Evolutionary conservation across 2,797 vertebrate genomes (phyloP).

Genomic region (Vespertilio murinus): DNA sequence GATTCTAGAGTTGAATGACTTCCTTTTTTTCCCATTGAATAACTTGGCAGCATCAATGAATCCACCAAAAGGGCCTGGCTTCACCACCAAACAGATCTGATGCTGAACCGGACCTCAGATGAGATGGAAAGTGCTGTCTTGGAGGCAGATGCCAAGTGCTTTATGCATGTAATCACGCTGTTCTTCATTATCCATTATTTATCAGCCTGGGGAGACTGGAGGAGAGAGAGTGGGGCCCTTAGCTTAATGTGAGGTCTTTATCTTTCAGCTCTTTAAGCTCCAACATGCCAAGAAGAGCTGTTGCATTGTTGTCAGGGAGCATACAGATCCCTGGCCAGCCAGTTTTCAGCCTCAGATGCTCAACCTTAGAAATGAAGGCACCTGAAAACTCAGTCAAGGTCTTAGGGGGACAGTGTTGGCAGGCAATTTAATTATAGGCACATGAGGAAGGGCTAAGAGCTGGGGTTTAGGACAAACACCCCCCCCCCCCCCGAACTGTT

Average conservation of each 20-base stretch:
- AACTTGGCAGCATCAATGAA: conserved; percentile 65
- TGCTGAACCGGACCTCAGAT: conserved; percentile 72
- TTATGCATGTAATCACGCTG: conserved; percentile 71
- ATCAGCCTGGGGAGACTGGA: conserved; percentile 73
- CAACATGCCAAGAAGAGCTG: not conserved
- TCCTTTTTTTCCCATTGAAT: conserved; percentile 54
- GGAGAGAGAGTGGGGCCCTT: conserved; percentile 72
- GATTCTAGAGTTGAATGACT: conserved; percentile 60
- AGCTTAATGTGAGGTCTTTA: conserved; percentile 71
- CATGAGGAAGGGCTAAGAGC: not conserved
- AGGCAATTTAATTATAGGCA: not conserved
- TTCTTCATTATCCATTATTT: conserved; percentile 83
- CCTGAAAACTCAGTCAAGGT: not conserved
- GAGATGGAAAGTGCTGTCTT: conserved; percentile 73
- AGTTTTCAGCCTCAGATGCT: not conserved
- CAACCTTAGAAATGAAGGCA: not conserved
- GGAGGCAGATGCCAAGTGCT: conserved; percentile 69
- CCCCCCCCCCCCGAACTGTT: not conserved
- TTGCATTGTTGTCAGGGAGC: not conserved
- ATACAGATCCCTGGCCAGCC: not conserved
- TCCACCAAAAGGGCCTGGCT: conserved; percentile 62
- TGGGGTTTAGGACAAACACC: not conserved
- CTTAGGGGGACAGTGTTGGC: not conserved
- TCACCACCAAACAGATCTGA: conserved; percentile 74
- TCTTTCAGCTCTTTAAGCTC: conserved; percentile 57